Percentiles rank a stretch among this genome's conserved stretches.
Evolutionary conservation across 2,797 vertebrate genomes (phyloP).

Genomic region (Hemibagrus guttatus): DNA sequence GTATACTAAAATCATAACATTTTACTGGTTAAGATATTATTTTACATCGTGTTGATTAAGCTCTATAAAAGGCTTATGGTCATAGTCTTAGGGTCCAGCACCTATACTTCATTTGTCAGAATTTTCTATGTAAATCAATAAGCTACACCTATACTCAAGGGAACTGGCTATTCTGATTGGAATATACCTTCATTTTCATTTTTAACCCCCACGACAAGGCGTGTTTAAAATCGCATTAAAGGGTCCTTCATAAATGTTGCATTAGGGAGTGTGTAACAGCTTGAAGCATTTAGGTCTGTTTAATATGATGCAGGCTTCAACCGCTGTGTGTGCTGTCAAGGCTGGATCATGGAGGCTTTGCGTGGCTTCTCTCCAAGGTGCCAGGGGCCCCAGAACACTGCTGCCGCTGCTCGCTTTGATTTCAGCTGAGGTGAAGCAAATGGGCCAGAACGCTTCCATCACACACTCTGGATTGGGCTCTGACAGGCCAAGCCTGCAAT

Average conservation of each 20-base stretch:
- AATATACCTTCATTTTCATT: slow-evolving; percentile 56
- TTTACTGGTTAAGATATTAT: neutral
- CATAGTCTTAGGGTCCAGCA: neutral
- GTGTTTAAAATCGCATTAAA: slow-evolving; percentile 80
- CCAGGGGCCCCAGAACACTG: slow-evolving; percentile 67
- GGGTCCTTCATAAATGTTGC: slow-evolving; percentile 80
- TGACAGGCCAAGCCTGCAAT: slow-evolving; percentile 35
- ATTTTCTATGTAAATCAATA: neutral
- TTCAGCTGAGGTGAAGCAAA: slow-evolving; percentile 67
- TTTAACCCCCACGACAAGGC: slow-evolving; percentile 74
- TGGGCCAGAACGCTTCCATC: slow-evolving; percentile 59
- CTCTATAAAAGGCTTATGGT: neutral
- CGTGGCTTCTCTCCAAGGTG: slow-evolving; percentile 55
- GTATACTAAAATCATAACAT: neutral
- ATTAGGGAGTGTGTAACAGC: slow-evolving; percentile 78
- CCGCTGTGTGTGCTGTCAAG: slow-evolving; percentile 71
- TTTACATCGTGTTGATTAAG: no score
- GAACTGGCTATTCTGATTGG: slow-evolving; percentile 23
- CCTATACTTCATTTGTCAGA: neutral
- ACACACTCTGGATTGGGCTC: slow-evolving; percentile 37
- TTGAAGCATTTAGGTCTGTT: slow-evolving; percentile 81
- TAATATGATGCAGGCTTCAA: slow-evolving; percentile 75
- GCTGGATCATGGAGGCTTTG: slow-evolving; percentile 57
- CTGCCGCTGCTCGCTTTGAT: slow-evolving; percentile 71
- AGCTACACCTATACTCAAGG: slow-evolving; percentile 24